A percentile compares a stretch with the other conserved stretches of the same genome.
phyloP scores from a whole-genome alignment of 2,797 vertebrate genomes.

The Stomatorhinus walkeri region DNA sequence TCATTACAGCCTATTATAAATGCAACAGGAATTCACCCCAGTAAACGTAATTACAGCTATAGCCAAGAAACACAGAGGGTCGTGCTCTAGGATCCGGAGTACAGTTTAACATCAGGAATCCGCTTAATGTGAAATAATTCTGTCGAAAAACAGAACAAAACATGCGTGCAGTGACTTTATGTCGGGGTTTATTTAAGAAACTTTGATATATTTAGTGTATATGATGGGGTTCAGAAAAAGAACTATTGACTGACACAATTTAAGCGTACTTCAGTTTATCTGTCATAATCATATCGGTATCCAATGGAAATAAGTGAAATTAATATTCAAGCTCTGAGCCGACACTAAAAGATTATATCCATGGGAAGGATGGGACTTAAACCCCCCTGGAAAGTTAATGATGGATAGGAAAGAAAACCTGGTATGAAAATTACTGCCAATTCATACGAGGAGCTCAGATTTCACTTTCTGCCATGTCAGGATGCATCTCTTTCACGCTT shows the following conservation, averaged over 20 bases:
- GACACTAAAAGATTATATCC: not conserved
- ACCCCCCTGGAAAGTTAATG: not conserved
- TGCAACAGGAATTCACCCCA: not conserved
- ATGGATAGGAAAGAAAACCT: not conserved
- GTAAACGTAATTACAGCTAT: not conserved
- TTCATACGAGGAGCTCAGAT: not conserved
- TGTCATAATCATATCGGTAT: not conserved
- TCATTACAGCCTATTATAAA: slow-evolving; percentile 11
- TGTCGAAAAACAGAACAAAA: not conserved
- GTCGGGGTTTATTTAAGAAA: not conserved
- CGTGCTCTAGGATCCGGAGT: not conserved
- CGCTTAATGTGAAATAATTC: not conserved
- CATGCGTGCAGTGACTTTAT: not conserved
- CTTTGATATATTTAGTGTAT: not conserved
- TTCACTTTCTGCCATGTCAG: not conserved
- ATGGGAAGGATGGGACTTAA: not conserved
- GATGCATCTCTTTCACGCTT: not conserved
- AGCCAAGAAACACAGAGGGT: not conserved
- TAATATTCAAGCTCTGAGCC: slow-evolving; percentile 8
- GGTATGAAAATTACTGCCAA: not conserved
- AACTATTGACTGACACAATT: not conserved
- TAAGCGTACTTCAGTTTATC: not conserved
- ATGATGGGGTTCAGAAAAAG: not conserved
- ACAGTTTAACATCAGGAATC: not conserved
- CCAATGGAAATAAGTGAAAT: not conserved